Conservation (phyloP, 2,113 vertebrate genomes). For the Oxygymnocypris stewartii region DNA sequence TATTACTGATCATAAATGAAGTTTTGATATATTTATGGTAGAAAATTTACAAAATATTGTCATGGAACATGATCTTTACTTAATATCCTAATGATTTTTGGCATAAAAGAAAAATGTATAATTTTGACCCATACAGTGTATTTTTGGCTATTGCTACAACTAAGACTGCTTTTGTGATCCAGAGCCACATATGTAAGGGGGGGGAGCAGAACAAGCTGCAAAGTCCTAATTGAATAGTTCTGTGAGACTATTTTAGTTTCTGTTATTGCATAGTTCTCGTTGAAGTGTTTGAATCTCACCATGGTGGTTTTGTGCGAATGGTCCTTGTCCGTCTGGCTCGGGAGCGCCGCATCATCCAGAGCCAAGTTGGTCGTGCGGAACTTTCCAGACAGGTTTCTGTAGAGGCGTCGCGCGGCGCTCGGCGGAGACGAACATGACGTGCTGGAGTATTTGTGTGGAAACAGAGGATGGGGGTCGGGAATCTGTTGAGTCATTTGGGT, state of each 20-base stretch:
- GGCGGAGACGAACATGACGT: constrained; percentile 77
- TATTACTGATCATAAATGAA: too few relatives aligned
- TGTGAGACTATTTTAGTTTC: not conserved
- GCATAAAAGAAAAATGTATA: too few relatives aligned
- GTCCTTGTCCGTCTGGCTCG: constrained; percentile 81
- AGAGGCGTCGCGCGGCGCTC: constrained; percentile 86
- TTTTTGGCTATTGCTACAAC: too few relatives aligned
- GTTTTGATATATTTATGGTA: too few relatives aligned
- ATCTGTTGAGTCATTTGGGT: constrained; percentile 86
- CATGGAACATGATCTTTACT: too few relatives aligned
- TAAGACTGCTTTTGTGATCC: not conserved
- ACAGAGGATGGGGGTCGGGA: constrained; percentile 77
- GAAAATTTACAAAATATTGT: too few relatives aligned
- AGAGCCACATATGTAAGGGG: not conserved
- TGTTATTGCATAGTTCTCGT: not conserved
- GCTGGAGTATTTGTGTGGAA: constrained; percentile 78
- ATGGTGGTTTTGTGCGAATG: constrained; percentile 82
- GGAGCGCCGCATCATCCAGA: constrained; percentile 80
- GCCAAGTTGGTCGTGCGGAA: constrained; percentile 83
- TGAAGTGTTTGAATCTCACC: constrained; percentile 69
- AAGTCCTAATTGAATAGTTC: not conserved
- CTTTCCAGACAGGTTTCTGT: constrained; percentile 92
- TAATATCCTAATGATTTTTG: too few relatives aligned
- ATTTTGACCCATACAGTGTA: too few relatives aligned
- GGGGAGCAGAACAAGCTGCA: not conserved